Percentiles rank a stretch among this genome's conserved stretches.
phyloP scores from a whole-genome alignment of 2,797 vertebrate genomes.

The Rhynchonycteris naso region DNA sequence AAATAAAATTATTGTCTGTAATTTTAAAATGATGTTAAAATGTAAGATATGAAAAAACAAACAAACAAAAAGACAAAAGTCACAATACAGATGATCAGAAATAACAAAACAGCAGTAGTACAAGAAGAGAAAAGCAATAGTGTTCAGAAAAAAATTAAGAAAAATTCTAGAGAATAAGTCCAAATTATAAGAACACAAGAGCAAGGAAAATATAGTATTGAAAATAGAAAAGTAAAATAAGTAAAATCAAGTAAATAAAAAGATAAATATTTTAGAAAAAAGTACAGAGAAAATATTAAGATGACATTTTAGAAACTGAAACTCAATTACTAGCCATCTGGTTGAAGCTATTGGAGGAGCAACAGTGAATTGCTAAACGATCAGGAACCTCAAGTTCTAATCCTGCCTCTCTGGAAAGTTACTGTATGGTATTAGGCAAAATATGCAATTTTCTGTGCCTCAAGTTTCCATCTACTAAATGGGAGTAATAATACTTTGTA shows the following conservation, averaged over 20 bases:
- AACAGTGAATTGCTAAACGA: neutral
- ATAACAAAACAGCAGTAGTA: neutral
- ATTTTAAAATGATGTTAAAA: neutral
- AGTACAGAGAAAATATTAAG: neutral
- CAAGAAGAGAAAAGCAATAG: neutral
- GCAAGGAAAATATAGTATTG: neutral
- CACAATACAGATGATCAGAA: neutral
- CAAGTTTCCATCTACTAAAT: neutral
- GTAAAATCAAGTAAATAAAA: neutral
- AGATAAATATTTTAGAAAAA: neutral
- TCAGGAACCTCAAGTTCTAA: neutral
- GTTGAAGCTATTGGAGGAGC: neutral
- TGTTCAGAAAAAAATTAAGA: neutral
- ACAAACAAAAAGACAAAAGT: neutral
- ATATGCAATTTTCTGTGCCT: neutral
- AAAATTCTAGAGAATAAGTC: neutral
- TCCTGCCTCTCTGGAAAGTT: neutral
- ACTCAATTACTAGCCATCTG: neutral
- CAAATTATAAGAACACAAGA: neutral
- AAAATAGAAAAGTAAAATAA: neutral
- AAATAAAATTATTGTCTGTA: neutral
- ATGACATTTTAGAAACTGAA: neutral
- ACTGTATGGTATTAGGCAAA: neutral
- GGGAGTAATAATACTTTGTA: neutral
- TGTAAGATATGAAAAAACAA: neutral